Evolutionary conservation across 2,113 vertebrate species (phyloP).

Genomic region (Pluvianellus socialis): DNA sequence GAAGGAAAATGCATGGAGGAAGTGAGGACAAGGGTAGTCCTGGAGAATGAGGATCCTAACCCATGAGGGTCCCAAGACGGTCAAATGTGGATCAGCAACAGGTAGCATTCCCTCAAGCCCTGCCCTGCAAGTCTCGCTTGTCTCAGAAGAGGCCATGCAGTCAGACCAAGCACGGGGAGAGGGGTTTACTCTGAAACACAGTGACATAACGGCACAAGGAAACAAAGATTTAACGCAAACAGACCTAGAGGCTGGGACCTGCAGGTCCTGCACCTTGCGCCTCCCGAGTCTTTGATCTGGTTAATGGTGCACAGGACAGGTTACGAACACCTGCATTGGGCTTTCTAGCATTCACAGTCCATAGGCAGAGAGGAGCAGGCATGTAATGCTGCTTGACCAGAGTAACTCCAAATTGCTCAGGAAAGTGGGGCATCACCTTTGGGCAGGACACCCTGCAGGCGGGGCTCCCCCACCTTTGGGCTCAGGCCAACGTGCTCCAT

Average conservation of each 20-base stretch:
- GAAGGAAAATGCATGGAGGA: not conserved
- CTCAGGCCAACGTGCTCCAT: accelerated
- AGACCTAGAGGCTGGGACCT: not conserved
- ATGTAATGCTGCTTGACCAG: not conserved
- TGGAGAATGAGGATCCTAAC: not conserved
- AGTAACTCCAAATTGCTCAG: not conserved
- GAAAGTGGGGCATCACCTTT: not conserved
- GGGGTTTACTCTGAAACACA: not conserved
- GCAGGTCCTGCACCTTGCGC: not conserved
- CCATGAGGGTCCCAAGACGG: not conserved
- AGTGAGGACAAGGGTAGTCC: accelerated
- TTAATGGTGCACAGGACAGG: not conserved
- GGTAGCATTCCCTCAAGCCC: not conserved
- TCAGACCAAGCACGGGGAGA: not conserved
- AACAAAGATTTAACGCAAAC: not conserved
- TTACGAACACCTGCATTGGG: not conserved
- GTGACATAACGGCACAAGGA: not conserved
- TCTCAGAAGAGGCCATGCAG: not conserved
- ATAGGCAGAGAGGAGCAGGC: not conserved
- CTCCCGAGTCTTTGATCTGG: not conserved
- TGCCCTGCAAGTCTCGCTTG: not conserved
- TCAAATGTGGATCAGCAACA: not conserved
- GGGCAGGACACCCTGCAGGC: not conserved
- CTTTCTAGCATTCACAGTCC: not conserved
- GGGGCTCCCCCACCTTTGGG: not conserved